These are phyloP conservation scores for Megaptera novaeangliae DNA, from an alignment of 2,113 vertebrate genomes.

Conservation along the genomic window DNA sequence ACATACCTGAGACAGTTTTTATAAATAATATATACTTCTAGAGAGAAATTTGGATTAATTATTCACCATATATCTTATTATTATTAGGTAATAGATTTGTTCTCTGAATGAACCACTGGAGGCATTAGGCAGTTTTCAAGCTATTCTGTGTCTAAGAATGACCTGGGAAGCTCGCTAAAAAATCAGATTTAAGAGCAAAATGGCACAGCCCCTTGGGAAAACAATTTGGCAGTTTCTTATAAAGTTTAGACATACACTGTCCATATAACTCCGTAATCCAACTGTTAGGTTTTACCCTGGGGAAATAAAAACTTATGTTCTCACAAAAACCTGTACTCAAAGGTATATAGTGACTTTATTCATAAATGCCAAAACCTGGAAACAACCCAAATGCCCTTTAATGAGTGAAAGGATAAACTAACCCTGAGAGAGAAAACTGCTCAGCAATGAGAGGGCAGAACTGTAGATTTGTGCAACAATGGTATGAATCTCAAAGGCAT, in stretches of 20 bases:
- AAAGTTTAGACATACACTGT: not conserved
- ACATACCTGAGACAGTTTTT: slow-evolving; percentile 33
- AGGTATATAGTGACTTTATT: not conserved
- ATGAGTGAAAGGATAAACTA: not conserved
- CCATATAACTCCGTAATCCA: not conserved
- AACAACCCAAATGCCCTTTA: not conserved
- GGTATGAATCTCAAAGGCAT: not conserved
- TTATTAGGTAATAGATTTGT: not conserved
- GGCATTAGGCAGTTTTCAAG: not conserved
- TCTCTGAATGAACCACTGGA: not conserved
- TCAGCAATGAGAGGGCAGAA: not conserved
- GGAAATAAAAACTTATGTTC: not conserved
- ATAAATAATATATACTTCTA: slow-evolving; percentile 62
- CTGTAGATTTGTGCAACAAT: not conserved
- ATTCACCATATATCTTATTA: slow-evolving; percentile 20
- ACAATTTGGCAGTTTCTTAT: not conserved
- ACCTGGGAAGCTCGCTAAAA: not conserved
- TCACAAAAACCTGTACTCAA: not conserved
- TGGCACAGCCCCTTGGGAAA: not conserved
- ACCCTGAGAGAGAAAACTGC: not conserved
- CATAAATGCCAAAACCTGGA: not conserved
- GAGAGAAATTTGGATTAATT: slow-evolving; percentile 59
- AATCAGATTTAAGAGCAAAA: not conserved
- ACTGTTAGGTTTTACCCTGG: not conserved
- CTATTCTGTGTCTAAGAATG: not conserved